Percentiles rank a stretch among this genome's conserved stretches.
These are phyloP conservation scores for Schizothorax lantsangensis DNA, from an alignment of 2,797 vertebrate genomes.

Conservation along the genomic window DNA sequence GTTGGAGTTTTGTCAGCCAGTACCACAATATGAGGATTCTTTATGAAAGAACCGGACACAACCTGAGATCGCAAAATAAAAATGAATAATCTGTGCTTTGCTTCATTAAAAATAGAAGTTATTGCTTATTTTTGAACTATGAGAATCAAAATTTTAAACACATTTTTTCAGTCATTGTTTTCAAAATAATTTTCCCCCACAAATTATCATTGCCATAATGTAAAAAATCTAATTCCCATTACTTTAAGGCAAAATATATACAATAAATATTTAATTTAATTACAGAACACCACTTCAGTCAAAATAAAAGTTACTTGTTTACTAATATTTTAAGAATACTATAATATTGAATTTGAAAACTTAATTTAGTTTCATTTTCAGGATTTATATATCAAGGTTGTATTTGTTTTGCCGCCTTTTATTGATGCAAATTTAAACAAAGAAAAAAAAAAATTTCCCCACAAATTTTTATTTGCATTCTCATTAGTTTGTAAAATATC, in stretches of 20 bases:
- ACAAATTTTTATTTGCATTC: too few species aligned
- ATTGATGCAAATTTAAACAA: background rate
- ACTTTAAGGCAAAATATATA: background rate
- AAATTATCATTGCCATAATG: background rate
- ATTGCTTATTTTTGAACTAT: background rate
- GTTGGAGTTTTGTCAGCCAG: background rate
- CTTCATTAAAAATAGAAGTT: too few species aligned
- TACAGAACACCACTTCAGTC: too few species aligned
- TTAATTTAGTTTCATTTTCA: background rate
- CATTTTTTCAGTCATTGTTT: background rate
- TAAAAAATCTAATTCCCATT: background rate
- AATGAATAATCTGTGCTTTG: background rate
- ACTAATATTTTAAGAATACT: background rate
- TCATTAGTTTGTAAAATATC: too few species aligned
- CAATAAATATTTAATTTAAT: background rate
- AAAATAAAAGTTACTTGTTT: slow-evolving; percentile 16
- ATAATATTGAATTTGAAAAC: background rate
- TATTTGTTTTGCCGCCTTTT: background rate
- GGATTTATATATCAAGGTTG: background rate
- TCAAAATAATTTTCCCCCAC: background rate
- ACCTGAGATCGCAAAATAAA: background rate
- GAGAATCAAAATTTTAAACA: background rate
- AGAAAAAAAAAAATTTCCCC: background rate
- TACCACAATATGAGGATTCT: background rate
- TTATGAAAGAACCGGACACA: background rate